Evolutionary conservation across 1,140 invertebrate species (phyloP), one percentile per base, ranked within the genome.

Genomic region (Thalassaphorura encarpata): DNA sequence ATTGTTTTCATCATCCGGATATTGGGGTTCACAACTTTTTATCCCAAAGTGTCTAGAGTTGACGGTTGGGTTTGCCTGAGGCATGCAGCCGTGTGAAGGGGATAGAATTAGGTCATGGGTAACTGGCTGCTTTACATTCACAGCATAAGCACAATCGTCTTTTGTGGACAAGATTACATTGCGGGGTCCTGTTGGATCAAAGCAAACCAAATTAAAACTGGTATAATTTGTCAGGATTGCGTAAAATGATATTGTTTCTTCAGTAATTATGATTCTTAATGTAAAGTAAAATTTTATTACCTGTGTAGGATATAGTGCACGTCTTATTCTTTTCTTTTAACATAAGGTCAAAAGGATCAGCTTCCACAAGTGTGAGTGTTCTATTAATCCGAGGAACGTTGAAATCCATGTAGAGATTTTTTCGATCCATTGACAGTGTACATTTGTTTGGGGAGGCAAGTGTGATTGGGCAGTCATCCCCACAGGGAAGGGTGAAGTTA

Each of bases 301-400:
- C n/a, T n/a, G n/a, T n/a, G n/a, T n/a, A n/a, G n/a, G n/a, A n/a
- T 41, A 16, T 46, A 54, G 6, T 31, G 27, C 54, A 56, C 6
- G 56, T 58, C 11, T 53, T 33, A 19, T 47, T 48, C 2, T 51
- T 21, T 23, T 54, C 36, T 40, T 52, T 54, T 1, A 51, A 8
- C 2, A 55, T 43, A 19, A 60, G 15, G n/a, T 51, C 45, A 40
- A 60, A 60, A 1, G 52, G 1, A 24, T 55, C 53, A 0, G 53
- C 58, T 27, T 60, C 58, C 2, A 55, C 13, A 13, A 55, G 21
- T 3, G 26, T 5, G 3, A 60, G 21, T 15, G 1, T 52, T 0
- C 29, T 19, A 27, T 54, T 52, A 13, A 60, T 11, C 8, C 50
- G 11, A 13, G 47, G 58, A 15, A 40, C 49, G 27, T 11, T 29